phyloP scores from a whole-genome alignment of 2,113 vertebrate species.

The Asarcornis scutulata region DNA sequence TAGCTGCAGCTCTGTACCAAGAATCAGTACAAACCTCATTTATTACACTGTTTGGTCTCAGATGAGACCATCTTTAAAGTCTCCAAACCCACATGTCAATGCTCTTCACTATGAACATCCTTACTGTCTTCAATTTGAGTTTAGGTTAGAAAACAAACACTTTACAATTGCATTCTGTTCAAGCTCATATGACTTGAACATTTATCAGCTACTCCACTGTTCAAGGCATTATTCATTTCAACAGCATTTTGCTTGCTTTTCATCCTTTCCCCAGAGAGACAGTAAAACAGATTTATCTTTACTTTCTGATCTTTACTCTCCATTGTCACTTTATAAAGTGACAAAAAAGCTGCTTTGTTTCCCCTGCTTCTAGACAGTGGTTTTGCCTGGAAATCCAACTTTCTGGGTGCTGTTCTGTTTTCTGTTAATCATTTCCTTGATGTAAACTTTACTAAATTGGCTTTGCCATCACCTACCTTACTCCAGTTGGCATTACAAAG shows the following conservation, averaged over 20 bases:
- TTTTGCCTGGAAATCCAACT: not conserved
- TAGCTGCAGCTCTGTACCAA: not conserved
- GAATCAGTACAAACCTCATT: not conserved
- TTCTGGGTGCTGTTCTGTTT: not conserved
- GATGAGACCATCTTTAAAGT: not conserved
- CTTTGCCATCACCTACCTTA: not conserved
- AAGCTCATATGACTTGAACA: not conserved
- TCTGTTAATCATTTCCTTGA: not conserved
- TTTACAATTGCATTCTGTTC: not conserved
- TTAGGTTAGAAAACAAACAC: not conserved
- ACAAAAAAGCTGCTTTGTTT: not conserved
- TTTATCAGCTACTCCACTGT: not conserved
- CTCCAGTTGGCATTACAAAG: not conserved
- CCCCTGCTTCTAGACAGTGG: not conserved
- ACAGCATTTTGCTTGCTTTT: constrained; percentile 25
- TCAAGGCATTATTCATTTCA: constrained; percentile 41
- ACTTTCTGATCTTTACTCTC: constrained; percentile 47
- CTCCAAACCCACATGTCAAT: not conserved
- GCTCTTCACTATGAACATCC: not conserved
- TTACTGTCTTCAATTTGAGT: not conserved
- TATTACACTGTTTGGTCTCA: not conserved
- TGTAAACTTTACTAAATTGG: not conserved
- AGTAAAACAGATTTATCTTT: constrained; percentile 48
- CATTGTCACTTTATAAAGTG: not conserved
- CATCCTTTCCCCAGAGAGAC: constrained; percentile 16